These are phyloP conservation scores for Caenorhabditis becei DNA, from an alignment of 2,888 invertebrate genomes.

Conservation along the genomic window DNA sequence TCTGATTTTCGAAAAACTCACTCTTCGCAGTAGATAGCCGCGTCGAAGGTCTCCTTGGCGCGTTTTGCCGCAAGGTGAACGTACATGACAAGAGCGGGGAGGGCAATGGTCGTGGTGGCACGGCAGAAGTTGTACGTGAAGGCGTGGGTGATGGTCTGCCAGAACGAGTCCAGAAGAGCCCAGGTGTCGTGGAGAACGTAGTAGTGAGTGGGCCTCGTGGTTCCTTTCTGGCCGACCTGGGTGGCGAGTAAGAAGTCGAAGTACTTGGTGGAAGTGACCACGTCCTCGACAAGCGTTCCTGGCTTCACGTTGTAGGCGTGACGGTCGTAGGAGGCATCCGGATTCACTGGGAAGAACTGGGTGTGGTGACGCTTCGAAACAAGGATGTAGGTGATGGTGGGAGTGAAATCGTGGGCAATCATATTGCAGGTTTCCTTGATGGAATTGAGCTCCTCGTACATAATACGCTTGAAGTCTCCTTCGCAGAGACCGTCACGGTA, in stretches of 20 bases:
- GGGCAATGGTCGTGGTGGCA: slow-evolving; percentile 86
- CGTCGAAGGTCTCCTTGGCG: slow-evolving; percentile 47
- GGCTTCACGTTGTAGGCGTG: slow-evolving; percentile 68
- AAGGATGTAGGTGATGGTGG: slow-evolving; percentile 61
- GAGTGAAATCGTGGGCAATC: slow-evolving; percentile 5
- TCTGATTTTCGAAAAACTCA: too few species aligned
- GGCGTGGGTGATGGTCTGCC: slow-evolving; percentile 86
- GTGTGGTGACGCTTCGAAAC: slow-evolving; percentile 62
- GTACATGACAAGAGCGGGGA: slow-evolving; percentile 83
- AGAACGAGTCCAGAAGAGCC: slow-evolving; percentile 86
- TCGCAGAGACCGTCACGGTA: slow-evolving; percentile 38
- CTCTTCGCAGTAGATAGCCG: neutral
- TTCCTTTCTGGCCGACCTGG: slow-evolving; percentile 77
- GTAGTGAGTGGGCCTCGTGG: slow-evolving; percentile 86
- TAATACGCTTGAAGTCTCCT: slow-evolving; percentile 55
- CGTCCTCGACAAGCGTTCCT: slow-evolving; percentile 76
- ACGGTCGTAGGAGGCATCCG: neutral
- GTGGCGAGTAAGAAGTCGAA: slow-evolving; percentile 78
- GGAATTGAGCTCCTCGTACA: slow-evolving; percentile 51
- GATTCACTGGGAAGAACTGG: slow-evolving; percentile 40
- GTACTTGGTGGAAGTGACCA: slow-evolving; percentile 63
- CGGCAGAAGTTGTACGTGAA: slow-evolving; percentile 91
- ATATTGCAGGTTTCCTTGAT: neutral
- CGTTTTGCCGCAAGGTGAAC: slow-evolving; percentile 67
- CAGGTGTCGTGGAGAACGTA: slow-evolving; percentile 90